phyloP scores from a whole-genome alignment of 2,888 invertebrate genomes.

The Mesochorus sp. region DNA sequence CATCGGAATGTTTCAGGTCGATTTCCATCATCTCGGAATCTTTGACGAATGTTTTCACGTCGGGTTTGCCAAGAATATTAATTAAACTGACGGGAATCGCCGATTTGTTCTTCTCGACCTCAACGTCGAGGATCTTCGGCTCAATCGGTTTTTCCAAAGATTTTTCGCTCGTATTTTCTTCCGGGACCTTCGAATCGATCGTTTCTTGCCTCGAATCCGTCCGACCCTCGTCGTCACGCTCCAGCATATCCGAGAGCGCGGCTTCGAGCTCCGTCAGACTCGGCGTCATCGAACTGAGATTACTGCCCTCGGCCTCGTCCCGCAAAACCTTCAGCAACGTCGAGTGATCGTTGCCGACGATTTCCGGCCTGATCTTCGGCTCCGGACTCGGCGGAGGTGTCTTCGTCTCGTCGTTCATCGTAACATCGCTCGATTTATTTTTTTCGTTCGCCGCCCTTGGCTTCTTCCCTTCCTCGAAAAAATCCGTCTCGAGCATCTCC shows the following conservation, averaged over 20 bases:
- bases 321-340: conserved; percentile 72
- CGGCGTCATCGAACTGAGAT: conserved; percentile 79
- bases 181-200: not conserved
- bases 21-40: conserved; percentile 60
- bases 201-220: conserved; percentile 23
- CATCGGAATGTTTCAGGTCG: conserved; percentile 54
- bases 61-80: conserved; percentile 37
- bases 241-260: conserved; percentile 79
- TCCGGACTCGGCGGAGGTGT: conserved; percentile 78
- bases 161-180: conserved; percentile 12
- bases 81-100: conserved; percentile 29
- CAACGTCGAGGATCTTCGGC: conserved; percentile 66
- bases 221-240: conserved; percentile 72
- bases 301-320: conserved; percentile 72
- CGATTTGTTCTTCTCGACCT: conserved; percentile 46
- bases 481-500: conserved; percentile 74
- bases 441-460: not conserved
- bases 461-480: conserved; percentile 65
- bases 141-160: conserved; percentile 66
- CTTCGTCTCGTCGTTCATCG: conserved; percentile 57
- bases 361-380: conserved; percentile 69
- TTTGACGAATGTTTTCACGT: conserved; percentile 24
- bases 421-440: conserved; percentile 19
- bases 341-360: conserved; percentile 71
- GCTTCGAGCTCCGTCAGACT: conserved; percentile 78